Percentiles rank a stretch among this genome's conserved stretches.
Evolutionary conservation across 1,140 invertebrate genomes (phyloP).

Genomic region (Drosophila persimilis): DNA sequence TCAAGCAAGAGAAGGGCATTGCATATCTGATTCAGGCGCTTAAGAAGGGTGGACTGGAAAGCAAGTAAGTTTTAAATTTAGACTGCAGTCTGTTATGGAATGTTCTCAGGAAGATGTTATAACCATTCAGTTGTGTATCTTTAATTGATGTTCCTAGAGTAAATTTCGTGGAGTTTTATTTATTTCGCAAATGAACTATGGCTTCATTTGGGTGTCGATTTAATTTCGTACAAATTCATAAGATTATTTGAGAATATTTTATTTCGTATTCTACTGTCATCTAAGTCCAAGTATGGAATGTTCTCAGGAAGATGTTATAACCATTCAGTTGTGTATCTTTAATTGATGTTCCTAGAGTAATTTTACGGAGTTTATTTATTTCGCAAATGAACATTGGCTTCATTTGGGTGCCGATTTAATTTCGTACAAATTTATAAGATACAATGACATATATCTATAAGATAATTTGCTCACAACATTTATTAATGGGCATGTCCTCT

Average conservation of each 20-base stretch:
- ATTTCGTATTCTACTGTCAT: too few relatives aligned
- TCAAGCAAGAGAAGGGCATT: slow-evolving; percentile 95
- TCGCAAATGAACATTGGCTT: slow-evolving; percentile 65
- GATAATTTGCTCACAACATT: too few relatives aligned
- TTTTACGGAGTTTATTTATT: slow-evolving; percentile 53
- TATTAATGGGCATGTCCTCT: too few relatives aligned
- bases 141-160: slow-evolving; percentile 81
- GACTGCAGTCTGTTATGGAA: slow-evolving; percentile 38
- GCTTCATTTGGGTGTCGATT: too few relatives aligned
- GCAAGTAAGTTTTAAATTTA: slow-evolving; percentile 84
- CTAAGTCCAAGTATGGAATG: slow-evolving; percentile 38
- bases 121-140: slow-evolving; percentile 62
- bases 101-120: slow-evolving; percentile 78
- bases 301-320: slow-evolving; percentile 78
- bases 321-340: slow-evolving; percentile 67
- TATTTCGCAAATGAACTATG: slow-evolving; percentile 67
- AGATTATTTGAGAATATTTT: too few relatives aligned
- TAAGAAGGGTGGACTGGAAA: slow-evolving; percentile 95
- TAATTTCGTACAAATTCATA: too few relatives aligned
- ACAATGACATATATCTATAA: neutral
- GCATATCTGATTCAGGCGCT: slow-evolving; percentile 92
- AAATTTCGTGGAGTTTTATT: slow-evolving; percentile 59
- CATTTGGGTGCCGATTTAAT: too few relatives aligned
- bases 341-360: slow-evolving; percentile 78
- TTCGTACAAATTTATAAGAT: too few relatives aligned